Evolutionary conservation across 2,888 invertebrate species (phyloP).

Genomic region (Carpatolechia fugitivella): DNA sequence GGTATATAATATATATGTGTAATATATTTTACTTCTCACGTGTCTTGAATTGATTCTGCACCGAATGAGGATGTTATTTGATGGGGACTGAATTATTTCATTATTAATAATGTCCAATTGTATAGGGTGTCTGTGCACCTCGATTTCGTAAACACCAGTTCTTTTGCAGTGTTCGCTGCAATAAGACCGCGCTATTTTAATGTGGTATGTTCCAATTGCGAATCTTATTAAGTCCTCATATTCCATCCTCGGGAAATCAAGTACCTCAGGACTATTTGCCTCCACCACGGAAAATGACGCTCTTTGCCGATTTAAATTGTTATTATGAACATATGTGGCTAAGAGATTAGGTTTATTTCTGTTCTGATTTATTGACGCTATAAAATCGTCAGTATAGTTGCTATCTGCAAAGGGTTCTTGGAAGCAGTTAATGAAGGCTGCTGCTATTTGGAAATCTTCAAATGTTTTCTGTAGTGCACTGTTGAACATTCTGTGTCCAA

Average conservation of each 20-base stretch:
- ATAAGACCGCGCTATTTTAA: slow-evolving; percentile 9
- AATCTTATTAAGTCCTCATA: background rate
- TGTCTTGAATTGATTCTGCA: background rate
- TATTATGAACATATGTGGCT: slow-evolving; percentile 14
- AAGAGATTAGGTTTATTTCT: slow-evolving; percentile 16
- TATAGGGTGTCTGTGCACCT: background rate
- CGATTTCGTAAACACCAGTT: slow-evolving; percentile 1
- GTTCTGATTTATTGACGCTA: slow-evolving; percentile 15
- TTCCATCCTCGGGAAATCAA: background rate
- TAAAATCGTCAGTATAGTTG: slow-evolving; percentile 16
- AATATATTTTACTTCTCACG: background rate
- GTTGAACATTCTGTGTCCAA: slow-evolving; percentile 22
- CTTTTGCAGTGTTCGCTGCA: slow-evolving; percentile 12
- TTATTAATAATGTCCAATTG: background rate
- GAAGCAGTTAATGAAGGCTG: slow-evolving; percentile 23
- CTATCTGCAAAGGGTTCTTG: slow-evolving; percentile 18
- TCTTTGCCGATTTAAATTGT: slow-evolving; percentile 22
- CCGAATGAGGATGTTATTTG: background rate
- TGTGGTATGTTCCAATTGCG: slow-evolving; percentile 6
- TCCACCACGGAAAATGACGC: no score
- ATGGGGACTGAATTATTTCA: background rate
- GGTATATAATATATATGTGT: background rate
- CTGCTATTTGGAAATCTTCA: slow-evolving; percentile 22
- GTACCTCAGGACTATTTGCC: no score
- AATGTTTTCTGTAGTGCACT: slow-evolving; percentile 9